Base-by-base conservation (phyloP, 35 echinoderm and acorn worm genomes). In the Eucidaris tribuloides region DNA sequence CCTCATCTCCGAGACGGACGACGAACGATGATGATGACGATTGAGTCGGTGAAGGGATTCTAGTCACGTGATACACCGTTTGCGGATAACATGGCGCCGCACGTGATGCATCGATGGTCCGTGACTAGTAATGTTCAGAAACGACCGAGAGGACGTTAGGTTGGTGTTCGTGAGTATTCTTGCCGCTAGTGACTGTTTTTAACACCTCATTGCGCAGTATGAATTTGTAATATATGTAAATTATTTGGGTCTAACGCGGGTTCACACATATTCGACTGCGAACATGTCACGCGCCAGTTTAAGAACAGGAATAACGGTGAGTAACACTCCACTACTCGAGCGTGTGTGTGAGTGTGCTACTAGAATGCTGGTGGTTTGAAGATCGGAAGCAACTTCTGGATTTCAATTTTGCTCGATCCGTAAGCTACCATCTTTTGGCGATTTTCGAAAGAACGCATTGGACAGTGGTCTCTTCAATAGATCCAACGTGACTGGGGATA, bases 61-160 rank as follows among this genome's bases (percentile, higher is more conserved):
- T 37, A 72, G 36, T 9, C n/a, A 72, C 66, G 43, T 72, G 66
- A 20, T 72, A 72, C 7, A 72, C 0, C n/a, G 19, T 72, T 72
- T 31, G 60, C 60, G 17, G 66, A 72, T 25, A 43, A 32, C 18
- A 39, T 72, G 9, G 66, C n/a, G 36, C 40, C 5, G 66, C 23
- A 72, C 40, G n/a, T n/a, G n/a, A n/a, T n/a, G n/a, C n/a, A n/a
- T n/a, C 43, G 66, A 37, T n/a, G 28, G 40, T 72, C 66, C 2
- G 43, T 32, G 40, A 40, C 66, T 72, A 72, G 66, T 40, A 72
- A 20, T 72, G 66, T 22, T 72, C 66, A 17, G 66, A 72, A n/a
- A n/a, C n/a, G n/a, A n/a, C n/a, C n/a, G n/a, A n/a, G n/a, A n/a
- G n/a, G n/a, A n/a, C n/a, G n/a, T n/a, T n/a, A n/a, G n/a, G n/a